Percentiles rank a stretch among this genome's conserved stretches.
phyloP scores from a whole-genome alignment of 2,113 vertebrate genomes.

The Tyrannus savana region DNA sequence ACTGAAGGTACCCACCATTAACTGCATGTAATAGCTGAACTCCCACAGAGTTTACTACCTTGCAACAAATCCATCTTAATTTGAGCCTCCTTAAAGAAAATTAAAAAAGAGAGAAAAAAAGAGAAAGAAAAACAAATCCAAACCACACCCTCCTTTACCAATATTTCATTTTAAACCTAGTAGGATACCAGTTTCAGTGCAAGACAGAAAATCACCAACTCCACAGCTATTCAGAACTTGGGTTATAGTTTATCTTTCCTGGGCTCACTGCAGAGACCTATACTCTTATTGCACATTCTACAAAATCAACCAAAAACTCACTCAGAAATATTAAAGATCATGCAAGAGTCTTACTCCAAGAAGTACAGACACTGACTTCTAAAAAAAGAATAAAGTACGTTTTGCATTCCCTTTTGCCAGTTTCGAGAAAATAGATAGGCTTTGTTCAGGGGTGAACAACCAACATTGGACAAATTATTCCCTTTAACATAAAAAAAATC shows the following conservation, averaged over 20 bases:
- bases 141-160: neutral
- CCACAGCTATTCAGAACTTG: neutral
- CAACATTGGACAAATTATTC: neutral
- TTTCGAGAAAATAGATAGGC: neutral
- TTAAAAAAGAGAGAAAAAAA: neutral
- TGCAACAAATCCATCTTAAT: neutral
- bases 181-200: neutral
- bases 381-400: neutral
- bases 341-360: neutral
- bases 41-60: neutral
- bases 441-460: neutral
- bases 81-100: neutral
- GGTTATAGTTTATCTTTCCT: neutral
- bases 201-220: neutral
- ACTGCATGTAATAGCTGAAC: neutral
- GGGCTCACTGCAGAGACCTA: neutral
- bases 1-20: neutral
- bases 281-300: accelerated
- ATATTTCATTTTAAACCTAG: neutral
- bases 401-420: neutral
- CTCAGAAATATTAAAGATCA: neutral
- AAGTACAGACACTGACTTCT: neutral
- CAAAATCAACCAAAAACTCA: neutral
- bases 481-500: neutral
- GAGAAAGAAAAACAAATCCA: neutral